phyloP scores from a whole-genome alignment of 2,888 invertebrate genomes.

The Machimus rusticus region DNA sequence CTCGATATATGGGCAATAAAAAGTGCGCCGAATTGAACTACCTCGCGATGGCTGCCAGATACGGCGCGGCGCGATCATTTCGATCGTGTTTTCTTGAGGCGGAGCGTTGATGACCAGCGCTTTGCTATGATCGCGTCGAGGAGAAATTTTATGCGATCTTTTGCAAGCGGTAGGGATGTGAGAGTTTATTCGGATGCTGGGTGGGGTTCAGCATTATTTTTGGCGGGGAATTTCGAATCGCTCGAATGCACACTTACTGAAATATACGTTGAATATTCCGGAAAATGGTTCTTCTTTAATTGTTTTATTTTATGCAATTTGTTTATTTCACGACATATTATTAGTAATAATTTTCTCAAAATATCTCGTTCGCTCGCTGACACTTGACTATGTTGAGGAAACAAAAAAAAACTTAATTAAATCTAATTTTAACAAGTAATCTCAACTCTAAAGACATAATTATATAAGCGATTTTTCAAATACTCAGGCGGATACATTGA shows the following conservation, averaged over 20 bases:
- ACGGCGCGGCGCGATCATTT: not conserved
- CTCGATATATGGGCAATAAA: not conserved
- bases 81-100: not conserved
- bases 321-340: too few species aligned
- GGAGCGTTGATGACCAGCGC: not conserved
- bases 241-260: not conserved
- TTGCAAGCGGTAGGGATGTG: not conserved
- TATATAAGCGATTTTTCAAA: too few species aligned
- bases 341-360: too few species aligned
- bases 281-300: not conserved
- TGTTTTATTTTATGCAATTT: not conserved
- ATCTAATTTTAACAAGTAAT: too few species aligned
- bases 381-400: too few species aligned
- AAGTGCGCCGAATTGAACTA: constrained; percentile 15
- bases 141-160: not conserved
- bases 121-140: not conserved
- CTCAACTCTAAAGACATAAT: too few species aligned
- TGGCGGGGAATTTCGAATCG: not conserved
- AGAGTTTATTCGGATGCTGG: not conserved
- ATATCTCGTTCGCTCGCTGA: too few species aligned
- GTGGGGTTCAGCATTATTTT: not conserved
- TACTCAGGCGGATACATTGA: too few species aligned
- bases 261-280: not conserved
- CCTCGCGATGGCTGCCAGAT: not conserved
- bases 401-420: too few species aligned